These are phyloP conservation scores for Crossocerus cetratus DNA, from an alignment of 2,888 invertebrate genomes.

Conservation along the genomic window DNA sequence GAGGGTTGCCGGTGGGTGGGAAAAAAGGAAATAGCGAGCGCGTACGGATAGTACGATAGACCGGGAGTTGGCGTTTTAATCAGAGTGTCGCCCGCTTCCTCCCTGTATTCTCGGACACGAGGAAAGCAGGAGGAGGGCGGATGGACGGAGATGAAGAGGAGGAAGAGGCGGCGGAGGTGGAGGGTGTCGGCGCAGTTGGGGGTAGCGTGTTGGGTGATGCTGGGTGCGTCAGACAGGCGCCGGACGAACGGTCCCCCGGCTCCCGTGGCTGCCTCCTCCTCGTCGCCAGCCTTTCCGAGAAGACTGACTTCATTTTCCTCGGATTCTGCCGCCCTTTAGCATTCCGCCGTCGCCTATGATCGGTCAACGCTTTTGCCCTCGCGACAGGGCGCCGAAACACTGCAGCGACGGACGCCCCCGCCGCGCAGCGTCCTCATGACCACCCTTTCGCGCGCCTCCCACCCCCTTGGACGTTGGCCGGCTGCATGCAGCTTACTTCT, in stretches of 20 bases:
- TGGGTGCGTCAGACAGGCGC: slow-evolving; percentile 59
- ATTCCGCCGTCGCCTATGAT: slow-evolving; percentile 47
- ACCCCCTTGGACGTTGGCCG: slow-evolving; percentile 17
- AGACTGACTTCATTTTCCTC: slow-evolving; percentile 59
- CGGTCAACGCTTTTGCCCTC: slow-evolving; percentile 58
- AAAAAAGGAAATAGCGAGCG: slow-evolving; percentile 47
- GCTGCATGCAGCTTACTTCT: too few species aligned
- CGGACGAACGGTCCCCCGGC: slow-evolving; percentile 51
- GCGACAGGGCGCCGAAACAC: slow-evolving; percentile 59
- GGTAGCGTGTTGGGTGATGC: slow-evolving; percentile 8
- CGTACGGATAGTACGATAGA: slow-evolving; percentile 51
- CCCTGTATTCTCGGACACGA: slow-evolving; percentile 65
- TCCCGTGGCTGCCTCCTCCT: slow-evolving; percentile 53
- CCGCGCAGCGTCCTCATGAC: slow-evolving; percentile 37
- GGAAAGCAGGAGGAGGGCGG: slow-evolving; percentile 43
- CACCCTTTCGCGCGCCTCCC: slow-evolving; percentile 33
- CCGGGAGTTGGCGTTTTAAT: slow-evolving; percentile 64
- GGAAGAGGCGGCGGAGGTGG: slow-evolving; percentile 40
- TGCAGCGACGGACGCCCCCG: slow-evolving; percentile 14
- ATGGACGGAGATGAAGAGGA: too few species aligned
- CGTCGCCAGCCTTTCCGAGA: slow-evolving; percentile 9
- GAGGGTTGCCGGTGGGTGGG: slow-evolving; percentile 7
- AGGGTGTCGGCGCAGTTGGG: slow-evolving; percentile 25
- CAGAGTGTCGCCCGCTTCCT: slow-evolving; percentile 63
- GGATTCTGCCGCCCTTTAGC: slow-evolving; percentile 49